A percentile compares a stretch with the other conserved stretches of the same genome.
These are phyloP conservation scores for Gryllus bimaculatus DNA, from an alignment of 1,140 invertebrate species.

Conservation along the genomic window DNA sequence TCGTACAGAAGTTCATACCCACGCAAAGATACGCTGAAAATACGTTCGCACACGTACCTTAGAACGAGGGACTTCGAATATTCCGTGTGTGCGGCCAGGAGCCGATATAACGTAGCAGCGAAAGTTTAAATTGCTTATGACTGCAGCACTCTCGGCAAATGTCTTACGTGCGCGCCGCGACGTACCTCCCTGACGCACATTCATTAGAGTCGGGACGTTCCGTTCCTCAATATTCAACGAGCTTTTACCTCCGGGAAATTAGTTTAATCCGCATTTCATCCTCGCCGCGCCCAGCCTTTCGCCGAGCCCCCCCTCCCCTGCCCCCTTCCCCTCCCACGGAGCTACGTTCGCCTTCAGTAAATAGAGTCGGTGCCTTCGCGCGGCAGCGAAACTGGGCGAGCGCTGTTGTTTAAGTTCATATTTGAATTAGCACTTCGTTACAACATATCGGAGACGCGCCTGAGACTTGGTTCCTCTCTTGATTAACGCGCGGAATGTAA, in stretches of 20 bases:
- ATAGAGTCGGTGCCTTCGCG: not conserved
- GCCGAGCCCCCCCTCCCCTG: no score
- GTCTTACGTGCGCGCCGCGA: not conserved
- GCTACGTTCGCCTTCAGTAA: not conserved
- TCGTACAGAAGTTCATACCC: no score
- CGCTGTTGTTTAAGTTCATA: not conserved
- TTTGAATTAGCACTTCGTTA: constrained; percentile 1
- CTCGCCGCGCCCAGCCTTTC: not conserved
- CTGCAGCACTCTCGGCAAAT: not conserved
- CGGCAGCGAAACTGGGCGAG: not conserved
- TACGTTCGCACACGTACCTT: no score
- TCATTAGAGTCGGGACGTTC: not conserved
- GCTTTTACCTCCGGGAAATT: constrained; percentile 3
- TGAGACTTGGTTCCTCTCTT: not conserved
- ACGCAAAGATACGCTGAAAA: no score
- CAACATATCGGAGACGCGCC: not conserved
- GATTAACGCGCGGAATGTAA: not conserved
- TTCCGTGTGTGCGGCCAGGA: not conserved
- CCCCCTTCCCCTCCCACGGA: not conserved
- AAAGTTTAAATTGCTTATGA: constrained; percentile 1
- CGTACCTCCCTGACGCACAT: not conserved
- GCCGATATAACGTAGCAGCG: not conserved
- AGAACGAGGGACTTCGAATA: not conserved
- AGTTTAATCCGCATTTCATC: not conserved
- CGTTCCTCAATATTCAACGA: not conserved